A percentile compares a stretch with the other conserved stretches of the same genome.
phyloP scores from a whole-genome alignment of 2,113 vertebrate species.

The Festucalex cinctus region DNA sequence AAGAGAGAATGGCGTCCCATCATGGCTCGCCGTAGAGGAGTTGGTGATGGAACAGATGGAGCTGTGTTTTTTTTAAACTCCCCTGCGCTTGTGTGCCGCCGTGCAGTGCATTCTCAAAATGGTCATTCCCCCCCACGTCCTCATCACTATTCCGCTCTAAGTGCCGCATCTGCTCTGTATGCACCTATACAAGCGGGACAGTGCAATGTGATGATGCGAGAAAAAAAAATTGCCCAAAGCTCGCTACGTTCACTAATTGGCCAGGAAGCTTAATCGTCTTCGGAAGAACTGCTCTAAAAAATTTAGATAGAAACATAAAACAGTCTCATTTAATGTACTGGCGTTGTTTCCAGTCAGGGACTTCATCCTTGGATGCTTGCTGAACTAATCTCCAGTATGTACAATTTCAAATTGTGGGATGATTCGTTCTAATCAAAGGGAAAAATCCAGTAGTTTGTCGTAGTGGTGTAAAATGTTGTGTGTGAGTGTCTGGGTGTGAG shows the following conservation, averaged over 20 bases:
- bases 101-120: conserved; percentile 21
- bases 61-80: conserved; percentile 35
- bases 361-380: background rate
- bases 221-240: background rate
- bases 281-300: background rate
- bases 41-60: conserved; percentile 39
- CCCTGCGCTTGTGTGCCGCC: conserved; percentile 22
- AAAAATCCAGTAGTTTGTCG: no score
- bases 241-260: background rate
- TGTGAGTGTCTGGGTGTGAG: background rate
- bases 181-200: conserved; percentile 2
- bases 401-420: background rate
- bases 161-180: background rate
- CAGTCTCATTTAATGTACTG: no score
- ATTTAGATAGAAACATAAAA: background rate
- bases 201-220: background rate
- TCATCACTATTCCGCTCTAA: background rate
- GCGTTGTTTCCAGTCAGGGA: no score
- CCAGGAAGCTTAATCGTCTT: background rate
- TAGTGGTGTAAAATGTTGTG: background rate
- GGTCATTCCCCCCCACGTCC: background rate
- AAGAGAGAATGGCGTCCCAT: conserved; percentile 38
- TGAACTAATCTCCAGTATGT: background rate
- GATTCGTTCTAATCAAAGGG: no score
- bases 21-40: conserved; percentile 15